Evolutionary conservation across 2,888 invertebrate genomes (phyloP).

Genomic region (Tiliacea aurago): DNA sequence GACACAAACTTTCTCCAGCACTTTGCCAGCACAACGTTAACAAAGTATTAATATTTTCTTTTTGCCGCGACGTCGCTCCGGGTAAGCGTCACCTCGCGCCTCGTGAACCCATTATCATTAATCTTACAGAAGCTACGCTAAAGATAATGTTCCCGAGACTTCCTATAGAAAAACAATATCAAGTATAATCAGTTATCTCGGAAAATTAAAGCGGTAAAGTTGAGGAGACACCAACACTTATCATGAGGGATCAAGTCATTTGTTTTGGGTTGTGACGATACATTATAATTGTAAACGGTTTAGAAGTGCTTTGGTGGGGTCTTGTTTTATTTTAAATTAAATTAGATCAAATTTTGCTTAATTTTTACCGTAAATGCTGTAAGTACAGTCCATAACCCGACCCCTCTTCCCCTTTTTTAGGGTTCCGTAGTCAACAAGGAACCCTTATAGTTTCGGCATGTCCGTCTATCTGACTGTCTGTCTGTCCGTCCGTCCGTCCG

Average conservation of each 20-base stretch:
- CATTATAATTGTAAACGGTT: constrained; percentile 53
- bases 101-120: constrained; percentile 86
- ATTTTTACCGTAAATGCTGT: no score
- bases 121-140: constrained; percentile 81
- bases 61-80: constrained; percentile 68
- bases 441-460: no score
- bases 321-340: not conserved
- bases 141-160: constrained; percentile 83
- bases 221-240: constrained; percentile 60
- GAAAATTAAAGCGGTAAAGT: constrained; percentile 71
- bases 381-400: no score
- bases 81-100: constrained; percentile 80
- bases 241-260: constrained; percentile 62
- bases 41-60: constrained; percentile 80
- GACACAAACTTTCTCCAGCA: constrained; percentile 65
- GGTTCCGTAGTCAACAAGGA: no score
- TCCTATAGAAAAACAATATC: constrained; percentile 82
- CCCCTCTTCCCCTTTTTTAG: no score
- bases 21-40: constrained; percentile 68
- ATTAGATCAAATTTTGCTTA: not conserved
- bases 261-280: constrained; percentile 54
- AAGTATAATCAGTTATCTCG: constrained; percentile 73
- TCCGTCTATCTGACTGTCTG: no score
- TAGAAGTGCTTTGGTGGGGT: constrained; percentile 8
- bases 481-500: no score